Conservation (phyloP, 1,140 invertebrate species). For the Mya arenaria region DNA sequence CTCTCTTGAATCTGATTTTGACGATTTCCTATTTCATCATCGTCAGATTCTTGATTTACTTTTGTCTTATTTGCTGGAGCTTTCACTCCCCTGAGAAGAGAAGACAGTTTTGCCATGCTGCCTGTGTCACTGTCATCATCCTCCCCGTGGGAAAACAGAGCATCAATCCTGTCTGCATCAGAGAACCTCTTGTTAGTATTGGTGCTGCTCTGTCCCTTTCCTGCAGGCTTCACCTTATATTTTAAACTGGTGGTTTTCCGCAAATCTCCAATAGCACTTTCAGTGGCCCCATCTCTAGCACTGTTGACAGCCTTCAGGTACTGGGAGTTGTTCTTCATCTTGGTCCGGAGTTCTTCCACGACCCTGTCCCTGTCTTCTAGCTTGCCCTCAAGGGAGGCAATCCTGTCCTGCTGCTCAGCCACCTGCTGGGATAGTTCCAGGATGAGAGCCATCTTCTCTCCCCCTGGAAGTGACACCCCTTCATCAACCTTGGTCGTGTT, state of each 20-base stretch:
- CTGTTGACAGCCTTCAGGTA: constrained; percentile 20
- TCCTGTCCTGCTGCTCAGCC: constrained; percentile 44
- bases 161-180: neutral
- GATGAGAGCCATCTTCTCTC: constrained; percentile 49
- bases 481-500: too few species aligned
- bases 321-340: constrained; percentile 38
- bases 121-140: constrained; percentile 15
- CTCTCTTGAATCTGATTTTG: neutral
- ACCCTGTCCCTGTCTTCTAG: constrained; percentile 28
- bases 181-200: neutral
- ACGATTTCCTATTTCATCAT: neutral
- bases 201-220: neutral
- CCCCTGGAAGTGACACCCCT: constrained; percentile 17
- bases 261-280: neutral
- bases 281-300: neutral
- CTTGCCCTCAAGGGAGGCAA: constrained; percentile 24
- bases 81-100: constrained; percentile 26
- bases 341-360: constrained; percentile 23
- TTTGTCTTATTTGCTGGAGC: neutral
- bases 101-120: constrained; percentile 13
- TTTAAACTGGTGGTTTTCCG: neutral
- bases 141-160: constrained; percentile 20
- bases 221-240: neutral
- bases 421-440: constrained; percentile 47
- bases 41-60: neutral